phyloP scores from a whole-genome alignment of 1,140 invertebrate genomes.

The Pemphigus obesinymphae region DNA sequence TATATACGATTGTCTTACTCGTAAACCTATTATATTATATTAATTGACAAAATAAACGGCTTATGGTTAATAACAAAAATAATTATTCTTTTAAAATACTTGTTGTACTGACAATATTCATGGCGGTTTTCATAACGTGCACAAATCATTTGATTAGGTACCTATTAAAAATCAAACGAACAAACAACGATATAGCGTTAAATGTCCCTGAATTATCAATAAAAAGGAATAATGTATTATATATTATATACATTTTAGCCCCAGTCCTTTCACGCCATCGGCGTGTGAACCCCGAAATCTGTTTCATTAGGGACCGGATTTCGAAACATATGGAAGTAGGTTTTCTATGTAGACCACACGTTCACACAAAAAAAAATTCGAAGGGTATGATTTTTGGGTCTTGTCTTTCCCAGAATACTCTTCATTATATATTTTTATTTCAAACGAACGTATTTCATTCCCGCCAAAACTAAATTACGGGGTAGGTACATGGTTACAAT shows the following conservation, averaged over 20 bases:
- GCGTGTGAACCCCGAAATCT: conserved; percentile 3
- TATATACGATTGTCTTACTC: background rate
- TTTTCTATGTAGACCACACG: background rate
- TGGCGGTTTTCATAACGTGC: background rate
- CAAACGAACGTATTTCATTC: background rate
- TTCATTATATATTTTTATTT: background rate
- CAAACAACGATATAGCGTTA: background rate
- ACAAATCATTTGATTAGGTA: background rate
- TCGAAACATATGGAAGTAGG: background rate
- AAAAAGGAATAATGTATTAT: background rate
- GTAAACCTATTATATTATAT: background rate
- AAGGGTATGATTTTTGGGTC: background rate
- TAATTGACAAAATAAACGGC: too few species aligned
- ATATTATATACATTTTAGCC: too few species aligned
- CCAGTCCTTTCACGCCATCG: background rate
- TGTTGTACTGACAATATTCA: background rate
- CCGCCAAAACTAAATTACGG: background rate
- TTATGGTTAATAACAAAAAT: too few species aligned
- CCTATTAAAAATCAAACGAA: background rate
- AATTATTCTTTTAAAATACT: too few species aligned
- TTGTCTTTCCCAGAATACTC: background rate
- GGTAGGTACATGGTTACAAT: background rate
- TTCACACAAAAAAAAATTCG: background rate
- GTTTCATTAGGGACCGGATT: background rate
- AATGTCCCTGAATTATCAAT: background rate